Evolutionary conservation across 1,140 invertebrate genomes (phyloP), one percentile per base, ranked within the genome.

Genomic region (Leptinotarsa defecta): DNA sequence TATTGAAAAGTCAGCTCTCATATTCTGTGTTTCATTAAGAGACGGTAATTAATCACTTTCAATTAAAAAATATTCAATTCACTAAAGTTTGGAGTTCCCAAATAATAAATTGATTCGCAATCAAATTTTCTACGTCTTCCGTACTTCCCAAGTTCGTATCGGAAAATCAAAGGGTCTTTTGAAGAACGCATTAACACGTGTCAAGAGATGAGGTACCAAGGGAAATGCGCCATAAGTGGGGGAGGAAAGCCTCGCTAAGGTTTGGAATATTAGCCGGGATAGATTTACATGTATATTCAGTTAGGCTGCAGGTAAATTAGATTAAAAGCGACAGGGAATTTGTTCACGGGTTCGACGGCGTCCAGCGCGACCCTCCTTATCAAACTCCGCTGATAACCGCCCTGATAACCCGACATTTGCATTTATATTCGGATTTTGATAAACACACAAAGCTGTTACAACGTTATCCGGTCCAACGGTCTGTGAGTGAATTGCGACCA

Each of bases 401-500:
- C 57, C 72, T 76, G 80, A 81, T 81, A 80, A 80, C 68, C 77
- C 79, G 48, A 43, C 74, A 81, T 81, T 81, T 81, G 80, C 80
- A 81, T 81, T 80, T 80, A 80, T 81, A 81, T 81, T 81, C 77
- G 79, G 80, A 80, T 79, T 80, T 81, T 78, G 78, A 77, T 80
- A 80, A 79, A 78, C 76, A 79, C 67, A 75, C 74, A 79, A 80
- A 80, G 74, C 75, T 77, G 78, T 75, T 80, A 71, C 48, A 75
- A 15, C 63, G 62, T 73, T 73, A 73, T 48, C 64, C 52, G 67
- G 22, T 70, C 48, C 74, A 70, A 48, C 13, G 48, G 43, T 75
- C 74, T 34, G 74, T 64, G 48, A 73, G 74, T 64, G 65, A 77
- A 75, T 63, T 64, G 52, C 43, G 68, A 65, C 52, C 68, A 75